A percentile compares a stretch with the other conserved stretches of the same genome.
These are phyloP conservation scores for Schizaphis graminum DNA, from an alignment of 2,888 invertebrate species.

Conservation along the genomic window DNA sequence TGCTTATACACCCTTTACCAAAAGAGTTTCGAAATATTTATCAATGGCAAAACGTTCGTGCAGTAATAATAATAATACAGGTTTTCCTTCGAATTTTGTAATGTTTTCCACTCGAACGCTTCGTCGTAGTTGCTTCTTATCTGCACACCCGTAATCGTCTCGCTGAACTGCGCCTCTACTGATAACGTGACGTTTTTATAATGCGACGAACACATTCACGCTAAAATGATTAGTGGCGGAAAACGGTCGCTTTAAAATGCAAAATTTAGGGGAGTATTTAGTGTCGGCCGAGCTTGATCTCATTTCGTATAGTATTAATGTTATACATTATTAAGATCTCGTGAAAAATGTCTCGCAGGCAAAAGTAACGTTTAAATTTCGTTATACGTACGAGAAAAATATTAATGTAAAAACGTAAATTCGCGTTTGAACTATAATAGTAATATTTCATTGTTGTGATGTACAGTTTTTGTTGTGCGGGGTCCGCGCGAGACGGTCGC, in stretches of 20 bases:
- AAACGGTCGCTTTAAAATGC: neutral
- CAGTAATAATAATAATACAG: neutral
- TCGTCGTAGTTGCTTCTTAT: neutral
- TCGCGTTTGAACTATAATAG: neutral
- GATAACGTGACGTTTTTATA: neutral
- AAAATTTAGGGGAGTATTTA: neutral
- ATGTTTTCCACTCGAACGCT: slow-evolving; percentile 34
- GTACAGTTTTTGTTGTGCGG: neutral
- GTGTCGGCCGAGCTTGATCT: neutral
- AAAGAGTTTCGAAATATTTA: neutral
- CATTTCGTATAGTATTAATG: neutral
- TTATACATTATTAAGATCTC: neutral
- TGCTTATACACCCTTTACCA: neutral
- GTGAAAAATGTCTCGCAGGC: neutral
- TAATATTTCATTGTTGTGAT: neutral
- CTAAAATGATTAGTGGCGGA: neutral
- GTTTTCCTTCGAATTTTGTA: neutral
- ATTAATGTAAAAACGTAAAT: neutral
- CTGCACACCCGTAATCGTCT: neutral
- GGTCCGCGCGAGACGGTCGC: slow-evolving; percentile 18
- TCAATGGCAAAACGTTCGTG: neutral
- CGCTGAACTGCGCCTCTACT: neutral
- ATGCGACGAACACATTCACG: neutral
- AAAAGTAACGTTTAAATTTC: neutral
- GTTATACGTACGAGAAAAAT: neutral